Evolutionary conservation across 2,113 vertebrate genomes (phyloP), one percentile per base, ranked within the genome.

Genomic region (Colinus virginianus): DNA sequence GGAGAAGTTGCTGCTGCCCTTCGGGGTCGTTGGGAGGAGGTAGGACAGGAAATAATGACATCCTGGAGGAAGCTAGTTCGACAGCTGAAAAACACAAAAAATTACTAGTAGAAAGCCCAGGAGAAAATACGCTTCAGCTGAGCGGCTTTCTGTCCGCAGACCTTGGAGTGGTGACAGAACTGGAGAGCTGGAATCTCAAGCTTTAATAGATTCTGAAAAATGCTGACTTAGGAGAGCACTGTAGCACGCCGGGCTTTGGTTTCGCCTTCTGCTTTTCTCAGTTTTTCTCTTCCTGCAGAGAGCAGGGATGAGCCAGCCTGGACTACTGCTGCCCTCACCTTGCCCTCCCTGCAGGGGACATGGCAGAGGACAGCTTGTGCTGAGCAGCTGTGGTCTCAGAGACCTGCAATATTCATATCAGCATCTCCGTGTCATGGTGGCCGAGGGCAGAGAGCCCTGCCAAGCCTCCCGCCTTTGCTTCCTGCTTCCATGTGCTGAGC

Each of bases 31-130:
- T 5, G 70, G 18, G 43, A 64, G 68, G 43, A 70, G 79, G 61
- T 69, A 43, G 48, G 74, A 67, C 0, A 2, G 75, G 90, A 81
- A 87, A 75, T 70, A 13, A 23, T 1, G 9, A 42, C 56, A 64
- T 72, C 62, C 67, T 36, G 10, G 25, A 79, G 78, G 87, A 46
- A 93, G 81, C 7, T 32, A 71, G 53, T 70, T 94, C 53, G 8
- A 43, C 79, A 88, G 78, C 85, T 85, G 95, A 84, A 70, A 88
- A 94, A 90, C 75, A 49, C 46, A 53, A 80, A 55, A 88, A 76
- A 70, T 62, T 7, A 45, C 72, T 3, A 42, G 22, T 23, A 80
- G 36, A 78, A 85, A 93, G 56, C 71, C 64, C 90, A 9, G 88
- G 84, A 80, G 92, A 91, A 88, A 96, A 92, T 42, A 45, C 21